Evolutionary conservation across 2,888 invertebrate species (phyloP).

Genomic region (Stenodema calcarata): DNA sequence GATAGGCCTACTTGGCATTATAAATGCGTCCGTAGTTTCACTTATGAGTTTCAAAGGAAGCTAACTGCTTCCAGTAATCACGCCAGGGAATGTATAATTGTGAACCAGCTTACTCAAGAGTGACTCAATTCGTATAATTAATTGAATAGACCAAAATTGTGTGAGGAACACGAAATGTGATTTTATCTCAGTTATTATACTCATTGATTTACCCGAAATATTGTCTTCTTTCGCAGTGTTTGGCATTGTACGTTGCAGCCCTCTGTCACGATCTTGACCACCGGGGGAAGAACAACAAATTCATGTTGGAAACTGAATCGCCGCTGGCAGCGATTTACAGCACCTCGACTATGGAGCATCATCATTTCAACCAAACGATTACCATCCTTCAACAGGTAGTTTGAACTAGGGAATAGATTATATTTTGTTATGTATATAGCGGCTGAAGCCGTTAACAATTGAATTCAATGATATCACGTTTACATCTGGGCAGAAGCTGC

Average conservation of each 20-base stretch:
- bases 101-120: too few relatives aligned
- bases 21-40: background rate
- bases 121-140: too few relatives aligned
- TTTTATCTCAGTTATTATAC: too few relatives aligned
- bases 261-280: slow-evolving; percentile 88
- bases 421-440: too few relatives aligned
- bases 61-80: background rate
- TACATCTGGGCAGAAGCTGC: too few relatives aligned
- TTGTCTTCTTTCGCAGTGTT: slow-evolving; percentile 62
- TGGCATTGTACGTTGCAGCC: slow-evolving; percentile 80
- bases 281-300: slow-evolving; percentile 84
- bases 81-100: background rate
- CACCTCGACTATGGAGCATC: slow-evolving; percentile 86
- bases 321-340: slow-evolving; percentile 84
- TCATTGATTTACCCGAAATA: too few relatives aligned
- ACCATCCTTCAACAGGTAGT: slow-evolving; percentile 80
- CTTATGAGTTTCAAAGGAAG: background rate
- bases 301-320: slow-evolving; percentile 82
- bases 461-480: too few relatives aligned
- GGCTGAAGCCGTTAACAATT: too few relatives aligned
- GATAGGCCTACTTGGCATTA: background rate
- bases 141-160: too few relatives aligned
- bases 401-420: too few relatives aligned
- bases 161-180: too few relatives aligned
- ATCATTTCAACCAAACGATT: slow-evolving; percentile 88